A percentile compares a stretch with the other conserved stretches of the same genome.
Evolutionary conservation across 2,888 invertebrate genomes (phyloP).

Genomic region (Toxonevra muliebris): DNA sequence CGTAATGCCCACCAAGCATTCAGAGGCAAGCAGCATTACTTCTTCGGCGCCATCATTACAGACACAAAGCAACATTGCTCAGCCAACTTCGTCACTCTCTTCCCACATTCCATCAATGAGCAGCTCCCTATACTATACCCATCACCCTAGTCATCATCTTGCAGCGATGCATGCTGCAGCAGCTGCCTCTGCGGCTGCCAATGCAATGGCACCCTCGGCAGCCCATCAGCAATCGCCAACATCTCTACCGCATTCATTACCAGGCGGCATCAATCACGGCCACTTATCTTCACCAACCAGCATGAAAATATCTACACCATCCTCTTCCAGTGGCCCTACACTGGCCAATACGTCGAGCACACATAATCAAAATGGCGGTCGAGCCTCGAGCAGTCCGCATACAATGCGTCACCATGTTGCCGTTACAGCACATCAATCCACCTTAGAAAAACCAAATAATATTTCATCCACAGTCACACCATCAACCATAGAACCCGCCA

Average conservation of each 20-base stretch:
- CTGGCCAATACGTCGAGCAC: constrained; percentile 28
- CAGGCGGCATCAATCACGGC: constrained; percentile 31
- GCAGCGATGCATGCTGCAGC: constrained; percentile 58
- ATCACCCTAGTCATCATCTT: constrained; percentile 53
- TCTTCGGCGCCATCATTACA: constrained; percentile 47
- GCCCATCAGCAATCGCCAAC: constrained; percentile 52
- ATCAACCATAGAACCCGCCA: constrained; percentile 55
- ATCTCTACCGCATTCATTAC: constrained; percentile 39
- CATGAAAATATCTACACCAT: constrained; percentile 51
- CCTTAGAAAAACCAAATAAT: constrained; percentile 48
- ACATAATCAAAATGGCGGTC: constrained; percentile 52
- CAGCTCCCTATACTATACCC: constrained; percentile 56
- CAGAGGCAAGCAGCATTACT: constrained; percentile 46
- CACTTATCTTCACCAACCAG: constrained; percentile 50
- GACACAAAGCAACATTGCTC: constrained; percentile 46
- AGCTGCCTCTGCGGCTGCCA: constrained; percentile 44
- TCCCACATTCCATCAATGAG: constrained; percentile 61
- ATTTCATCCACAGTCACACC: constrained; percentile 33
- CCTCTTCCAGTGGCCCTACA: constrained; percentile 44
- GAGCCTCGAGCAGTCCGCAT: constrained; percentile 58
- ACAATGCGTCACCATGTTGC: constrained; percentile 46
- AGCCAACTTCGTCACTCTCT: constrained; percentile 50
- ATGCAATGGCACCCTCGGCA: constrained; percentile 33
- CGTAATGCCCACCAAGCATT: constrained; percentile 40
- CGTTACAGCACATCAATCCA: constrained; percentile 44